Evolutionary conservation across 2,797 vertebrate genomes (phyloP).

Genomic region (Xyrichtys novacula): DNA sequence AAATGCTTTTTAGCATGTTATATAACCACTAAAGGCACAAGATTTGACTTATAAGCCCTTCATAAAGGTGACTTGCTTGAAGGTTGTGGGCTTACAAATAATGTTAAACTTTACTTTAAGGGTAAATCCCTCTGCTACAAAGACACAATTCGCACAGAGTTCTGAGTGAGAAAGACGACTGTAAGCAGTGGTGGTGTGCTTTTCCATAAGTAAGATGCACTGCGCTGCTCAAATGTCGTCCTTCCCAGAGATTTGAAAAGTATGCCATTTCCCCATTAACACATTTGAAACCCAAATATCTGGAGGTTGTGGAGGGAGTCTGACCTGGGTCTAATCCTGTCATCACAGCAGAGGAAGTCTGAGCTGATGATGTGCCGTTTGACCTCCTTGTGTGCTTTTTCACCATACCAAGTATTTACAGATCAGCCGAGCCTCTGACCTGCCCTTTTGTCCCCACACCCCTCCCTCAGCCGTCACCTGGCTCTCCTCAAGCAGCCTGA

Average conservation of each 20-base stretch:
- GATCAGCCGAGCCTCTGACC: slow-evolving; percentile 63
- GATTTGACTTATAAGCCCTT: neutral
- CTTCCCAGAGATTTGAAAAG: slow-evolving; percentile 13
- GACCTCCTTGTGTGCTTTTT: slow-evolving; percentile 68
- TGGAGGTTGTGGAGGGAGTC: slow-evolving; percentile 21
- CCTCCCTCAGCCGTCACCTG: slow-evolving; percentile 63
- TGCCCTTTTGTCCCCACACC: slow-evolving; percentile 10
- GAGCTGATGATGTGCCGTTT: slow-evolving; percentile 58
- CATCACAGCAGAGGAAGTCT: slow-evolving; percentile 38
- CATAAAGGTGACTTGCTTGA: neutral
- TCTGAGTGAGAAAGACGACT: no score
- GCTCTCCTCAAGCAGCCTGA: slow-evolving; percentile 70
- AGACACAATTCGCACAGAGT: no score
- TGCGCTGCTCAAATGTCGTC: no score
- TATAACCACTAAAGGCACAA: neutral
- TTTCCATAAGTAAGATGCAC: no score
- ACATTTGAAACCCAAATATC: neutral
- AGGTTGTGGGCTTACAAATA: neutral
- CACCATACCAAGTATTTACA: slow-evolving; percentile 74
- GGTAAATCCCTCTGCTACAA: no score
- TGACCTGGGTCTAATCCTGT: slow-evolving; percentile 44
- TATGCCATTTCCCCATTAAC: slow-evolving; percentile 9
- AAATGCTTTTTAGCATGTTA: neutral
- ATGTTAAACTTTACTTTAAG: no score
- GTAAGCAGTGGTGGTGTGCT: no score